Percentiles rank a stretch among this genome's conserved stretches.
Evolutionary conservation across 2,113 vertebrate genomes (phyloP).

Genomic region (Platysteira castanea): DNA sequence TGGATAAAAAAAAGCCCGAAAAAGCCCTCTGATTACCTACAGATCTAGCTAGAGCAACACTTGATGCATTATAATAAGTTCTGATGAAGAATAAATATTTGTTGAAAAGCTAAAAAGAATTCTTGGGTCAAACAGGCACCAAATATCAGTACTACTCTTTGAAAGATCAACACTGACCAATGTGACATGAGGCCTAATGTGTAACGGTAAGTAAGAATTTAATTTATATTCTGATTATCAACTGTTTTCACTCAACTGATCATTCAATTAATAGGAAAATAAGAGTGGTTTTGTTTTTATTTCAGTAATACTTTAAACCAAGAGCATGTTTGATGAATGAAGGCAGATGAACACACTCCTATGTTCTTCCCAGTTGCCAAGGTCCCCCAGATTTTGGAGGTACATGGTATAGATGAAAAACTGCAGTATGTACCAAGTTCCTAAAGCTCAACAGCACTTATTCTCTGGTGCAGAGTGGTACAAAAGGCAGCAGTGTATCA

Average conservation of each 20-base stretch:
- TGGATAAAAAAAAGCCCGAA: background rate
- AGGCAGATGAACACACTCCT: background rate
- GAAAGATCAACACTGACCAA: background rate
- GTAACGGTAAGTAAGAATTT: background rate
- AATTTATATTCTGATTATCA: background rate
- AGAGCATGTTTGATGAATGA: background rate
- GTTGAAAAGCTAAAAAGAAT: background rate
- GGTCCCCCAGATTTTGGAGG: background rate
- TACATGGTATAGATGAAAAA: background rate
- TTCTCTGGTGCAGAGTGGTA: background rate
- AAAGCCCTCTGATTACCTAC: background rate
- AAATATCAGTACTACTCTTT: background rate
- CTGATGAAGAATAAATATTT: background rate
- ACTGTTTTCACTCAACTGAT: background rate
- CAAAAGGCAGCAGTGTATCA: background rate
- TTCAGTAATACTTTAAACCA: background rate
- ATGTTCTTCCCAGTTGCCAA: background rate
- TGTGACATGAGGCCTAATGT: background rate
- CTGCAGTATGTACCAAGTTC: background rate
- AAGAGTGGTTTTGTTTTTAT: background rate
- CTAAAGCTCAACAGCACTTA: background rate
- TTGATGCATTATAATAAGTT: background rate
- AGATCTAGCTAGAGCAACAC: background rate
- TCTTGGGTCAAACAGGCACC: background rate
- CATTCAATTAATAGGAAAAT: background rate